These are phyloP conservation scores for Agonopterix subpropinquella DNA, from an alignment of 2,888 invertebrate species.

Conservation along the genomic window DNA sequence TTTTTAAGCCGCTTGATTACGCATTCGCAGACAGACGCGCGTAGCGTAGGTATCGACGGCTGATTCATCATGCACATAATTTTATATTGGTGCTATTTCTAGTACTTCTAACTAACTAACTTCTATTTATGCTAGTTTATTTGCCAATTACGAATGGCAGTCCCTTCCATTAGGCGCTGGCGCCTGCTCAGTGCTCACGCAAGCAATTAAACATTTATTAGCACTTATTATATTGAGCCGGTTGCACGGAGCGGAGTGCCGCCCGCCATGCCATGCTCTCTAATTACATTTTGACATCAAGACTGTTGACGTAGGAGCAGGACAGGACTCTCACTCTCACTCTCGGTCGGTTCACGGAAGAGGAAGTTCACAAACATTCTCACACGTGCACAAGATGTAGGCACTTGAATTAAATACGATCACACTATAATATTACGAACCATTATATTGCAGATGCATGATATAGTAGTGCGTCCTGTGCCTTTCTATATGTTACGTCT, in stretches of 20 bases:
- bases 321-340: too few species aligned
- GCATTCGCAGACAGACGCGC: slow-evolving; percentile 23
- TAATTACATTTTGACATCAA: slow-evolving; percentile 17
- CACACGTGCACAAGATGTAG: too few species aligned
- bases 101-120: too few species aligned
- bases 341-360: neutral
- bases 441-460: too few species aligned
- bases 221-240: slow-evolving; percentile 42
- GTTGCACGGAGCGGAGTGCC: slow-evolving; percentile 30
- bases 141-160: slow-evolving; percentile 28
- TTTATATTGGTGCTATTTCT: slow-evolving; percentile 11
- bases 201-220: slow-evolving; percentile 43
- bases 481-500: too few species aligned
- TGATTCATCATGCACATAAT: slow-evolving; percentile 15
- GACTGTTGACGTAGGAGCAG: slow-evolving; percentile 8
- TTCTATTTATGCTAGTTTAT: slow-evolving; percentile 21
- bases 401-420: too few species aligned
- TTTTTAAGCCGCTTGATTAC: slow-evolving; percentile 18
- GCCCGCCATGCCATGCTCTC: slow-evolving; percentile 21
- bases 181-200: slow-evolving; percentile 36
- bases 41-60: slow-evolving; percentile 6
- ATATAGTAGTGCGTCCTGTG: too few species aligned
- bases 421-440: too few species aligned
- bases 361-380: too few species aligned
- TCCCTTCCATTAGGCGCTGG: slow-evolving; percentile 31